Percentiles rank a stretch among this genome's conserved stretches.
Evolutionary conservation across 2,113 vertebrate species (phyloP).

Genomic region (Chloropsis cyanopogon): DNA sequence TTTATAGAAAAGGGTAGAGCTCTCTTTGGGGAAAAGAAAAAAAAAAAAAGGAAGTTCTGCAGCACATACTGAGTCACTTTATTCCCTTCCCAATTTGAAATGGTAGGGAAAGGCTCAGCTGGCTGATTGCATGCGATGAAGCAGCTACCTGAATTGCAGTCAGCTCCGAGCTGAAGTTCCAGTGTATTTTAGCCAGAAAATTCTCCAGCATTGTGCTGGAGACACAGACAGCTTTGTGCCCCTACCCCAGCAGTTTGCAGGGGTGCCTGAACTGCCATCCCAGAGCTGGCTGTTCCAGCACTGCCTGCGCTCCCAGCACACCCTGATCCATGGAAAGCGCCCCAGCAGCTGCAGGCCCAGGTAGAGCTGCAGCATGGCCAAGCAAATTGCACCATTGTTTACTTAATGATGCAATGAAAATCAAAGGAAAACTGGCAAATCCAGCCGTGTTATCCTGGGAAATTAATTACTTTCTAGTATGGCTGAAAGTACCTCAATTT

Average conservation of each 20-base stretch:
- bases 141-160: background rate
- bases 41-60: background rate
- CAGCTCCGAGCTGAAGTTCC: background rate
- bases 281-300: background rate
- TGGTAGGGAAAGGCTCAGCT: background rate
- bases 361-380: background rate
- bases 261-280: rapidly evolving
- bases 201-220: too few species aligned
- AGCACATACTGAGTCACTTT: background rate
- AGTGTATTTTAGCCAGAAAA: background rate
- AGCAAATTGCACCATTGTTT: background rate
- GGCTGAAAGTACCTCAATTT: background rate
- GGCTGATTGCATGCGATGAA: background rate
- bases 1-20: background rate
- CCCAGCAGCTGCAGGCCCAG: background rate
- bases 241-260: background rate
- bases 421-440: background rate
- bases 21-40: background rate
- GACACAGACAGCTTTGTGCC: background rate
- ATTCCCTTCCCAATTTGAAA: background rate
- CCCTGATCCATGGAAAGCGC: rapidly evolving
- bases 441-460: background rate
- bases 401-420: background rate
- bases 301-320: background rate
- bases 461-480: background rate